Conservation (phyloP, 2,888 invertebrate species). For the Scaptodrosophila latifasciaeformis region DNA sequence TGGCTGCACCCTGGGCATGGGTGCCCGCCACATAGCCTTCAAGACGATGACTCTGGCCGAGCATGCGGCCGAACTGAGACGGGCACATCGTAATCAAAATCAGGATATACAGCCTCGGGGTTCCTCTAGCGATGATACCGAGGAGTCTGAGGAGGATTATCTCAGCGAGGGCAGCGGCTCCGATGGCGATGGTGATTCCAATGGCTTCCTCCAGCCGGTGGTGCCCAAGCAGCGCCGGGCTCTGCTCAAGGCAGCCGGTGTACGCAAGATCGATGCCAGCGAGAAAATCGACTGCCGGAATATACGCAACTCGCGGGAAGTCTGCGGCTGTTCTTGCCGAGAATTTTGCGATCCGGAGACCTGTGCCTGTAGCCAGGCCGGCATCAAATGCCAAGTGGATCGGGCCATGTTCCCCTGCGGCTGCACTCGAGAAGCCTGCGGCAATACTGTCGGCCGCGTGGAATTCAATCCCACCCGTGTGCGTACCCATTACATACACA, state of each 20-base stretch:
- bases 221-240: conserved; percentile 92
- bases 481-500: conserved; percentile 97
- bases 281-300: conserved; percentile 97
- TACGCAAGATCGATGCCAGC: conserved; percentile 92
- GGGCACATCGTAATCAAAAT: conserved; percentile 88
- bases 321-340: conserved; percentile 94
- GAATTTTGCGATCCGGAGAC: conserved; percentile 96
- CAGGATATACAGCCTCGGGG: conserved; percentile 75
- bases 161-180: conserved; percentile 86
- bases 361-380: conserved; percentile 94
- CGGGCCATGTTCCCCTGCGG: conserved; percentile 97
- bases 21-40: conserved; percentile 81
- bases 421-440: conserved; percentile 95
- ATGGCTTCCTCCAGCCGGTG: conserved; percentile 93
- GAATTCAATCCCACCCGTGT: conserved; percentile 98
- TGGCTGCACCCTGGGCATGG: conserved; percentile 95
- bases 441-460: conserved; percentile 92
- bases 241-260: conserved; percentile 92
- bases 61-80: conserved; percentile 91
- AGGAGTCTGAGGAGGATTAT: conserved; percentile 85
- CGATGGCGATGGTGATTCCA: conserved; percentile 91
- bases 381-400: conserved; percentile 96
- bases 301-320: conserved; percentile 92
- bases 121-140: conserved; percentile 86
- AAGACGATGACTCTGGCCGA: conserved; percentile 89